A percentile compares a stretch with the other conserved stretches of the same genome.
Conservation (phyloP, 2,113 vertebrate species). For the Carettochelys insculpta region DNA sequence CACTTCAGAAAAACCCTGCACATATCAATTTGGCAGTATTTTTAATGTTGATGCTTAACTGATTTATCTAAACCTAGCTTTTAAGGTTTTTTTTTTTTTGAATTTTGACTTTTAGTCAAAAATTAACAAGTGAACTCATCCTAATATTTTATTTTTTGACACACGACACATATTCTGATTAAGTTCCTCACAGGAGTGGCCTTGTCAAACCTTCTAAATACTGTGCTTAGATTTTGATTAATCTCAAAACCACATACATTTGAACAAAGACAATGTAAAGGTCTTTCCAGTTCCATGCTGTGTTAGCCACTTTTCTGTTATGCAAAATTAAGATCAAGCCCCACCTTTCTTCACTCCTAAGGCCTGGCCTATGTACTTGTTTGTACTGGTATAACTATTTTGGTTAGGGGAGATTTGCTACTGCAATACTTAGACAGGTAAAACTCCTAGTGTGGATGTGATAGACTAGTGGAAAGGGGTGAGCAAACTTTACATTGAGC, state of each 20-base stretch:
- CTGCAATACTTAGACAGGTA: background rate
- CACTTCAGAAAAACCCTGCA: background rate
- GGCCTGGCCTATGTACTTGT: background rate
- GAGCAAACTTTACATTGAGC: too few species aligned
- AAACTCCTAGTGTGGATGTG: background rate
- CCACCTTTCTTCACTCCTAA: background rate
- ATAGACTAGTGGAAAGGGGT: background rate
- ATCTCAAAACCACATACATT: background rate
- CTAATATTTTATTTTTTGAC: background rate
- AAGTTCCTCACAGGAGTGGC: background rate
- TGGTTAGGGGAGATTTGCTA: background rate
- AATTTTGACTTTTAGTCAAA: background rate
- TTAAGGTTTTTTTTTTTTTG: background rate
- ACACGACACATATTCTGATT: background rate
- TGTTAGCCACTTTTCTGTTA: background rate
- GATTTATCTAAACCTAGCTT: background rate
- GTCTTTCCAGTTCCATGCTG: background rate
- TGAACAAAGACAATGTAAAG: background rate
- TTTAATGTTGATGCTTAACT: background rate
- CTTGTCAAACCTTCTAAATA: constrained; percentile 7
- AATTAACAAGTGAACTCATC: background rate
- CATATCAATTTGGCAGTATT: background rate
- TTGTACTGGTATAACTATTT: background rate
- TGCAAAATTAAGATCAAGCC: background rate
- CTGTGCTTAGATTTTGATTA: background rate